Evolutionary conservation across 1,140 invertebrate species (phyloP).

Genomic region (Ptiloglossa arizonensis): DNA sequence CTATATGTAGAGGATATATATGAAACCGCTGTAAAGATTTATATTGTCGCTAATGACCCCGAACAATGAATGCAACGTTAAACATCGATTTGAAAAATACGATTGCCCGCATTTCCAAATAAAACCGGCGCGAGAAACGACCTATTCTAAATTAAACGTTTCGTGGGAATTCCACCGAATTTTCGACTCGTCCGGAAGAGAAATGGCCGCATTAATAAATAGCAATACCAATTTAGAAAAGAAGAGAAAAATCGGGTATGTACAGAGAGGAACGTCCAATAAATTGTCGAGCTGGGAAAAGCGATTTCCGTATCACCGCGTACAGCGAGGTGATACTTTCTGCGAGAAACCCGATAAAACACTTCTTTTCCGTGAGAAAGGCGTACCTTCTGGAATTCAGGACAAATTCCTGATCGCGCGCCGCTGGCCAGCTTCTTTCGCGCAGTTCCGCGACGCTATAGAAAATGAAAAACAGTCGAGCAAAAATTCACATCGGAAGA

Average conservation of each 20-base stretch:
- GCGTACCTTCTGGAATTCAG: constrained; percentile 46
- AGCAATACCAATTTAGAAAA: constrained; percentile 19
- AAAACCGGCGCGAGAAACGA: background rate
- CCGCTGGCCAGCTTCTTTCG: constrained; percentile 6
- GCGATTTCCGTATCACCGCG: constrained; percentile 47
- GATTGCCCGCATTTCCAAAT: no score
- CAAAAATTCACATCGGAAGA: background rate
- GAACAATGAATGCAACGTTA: no score
- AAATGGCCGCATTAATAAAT: constrained; percentile 35
- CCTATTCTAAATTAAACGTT: background rate
- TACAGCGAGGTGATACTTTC: constrained; percentile 40
- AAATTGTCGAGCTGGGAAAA: constrained; percentile 42
- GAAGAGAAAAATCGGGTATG: background rate
- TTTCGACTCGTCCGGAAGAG: background rate
- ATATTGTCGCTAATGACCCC: no score
- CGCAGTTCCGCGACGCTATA: background rate
- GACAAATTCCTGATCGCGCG: constrained; percentile 47
- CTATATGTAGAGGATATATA: no score
- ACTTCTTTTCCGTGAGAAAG: constrained; percentile 49
- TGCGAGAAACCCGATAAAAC: constrained; percentile 47
- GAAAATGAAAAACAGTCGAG: background rate
- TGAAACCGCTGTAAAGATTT: no score
- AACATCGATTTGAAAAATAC: no score
- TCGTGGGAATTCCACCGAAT: background rate
- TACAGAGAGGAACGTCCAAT: constrained; percentile 31